Conservation (phyloP, 2,888 invertebrate species). For the Ichneumoninae sp. region DNA sequence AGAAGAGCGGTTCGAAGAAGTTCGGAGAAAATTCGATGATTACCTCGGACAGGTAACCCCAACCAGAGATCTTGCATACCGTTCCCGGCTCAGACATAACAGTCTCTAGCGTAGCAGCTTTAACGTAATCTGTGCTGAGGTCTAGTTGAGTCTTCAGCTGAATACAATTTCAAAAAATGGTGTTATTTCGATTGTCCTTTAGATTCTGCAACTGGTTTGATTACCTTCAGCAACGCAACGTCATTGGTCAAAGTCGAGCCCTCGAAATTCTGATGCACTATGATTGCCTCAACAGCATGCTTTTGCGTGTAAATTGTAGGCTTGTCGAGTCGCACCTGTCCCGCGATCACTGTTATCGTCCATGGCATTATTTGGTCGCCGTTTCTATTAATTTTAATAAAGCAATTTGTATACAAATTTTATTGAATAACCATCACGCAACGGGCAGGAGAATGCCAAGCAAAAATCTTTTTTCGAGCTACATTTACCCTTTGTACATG, state of each 20-base stretch:
- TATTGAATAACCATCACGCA: not conserved
- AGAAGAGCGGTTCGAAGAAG: not conserved
- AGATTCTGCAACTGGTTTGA: slow-evolving; percentile 1
- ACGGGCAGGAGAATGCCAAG: not conserved
- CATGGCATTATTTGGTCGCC: slow-evolving; percentile 62
- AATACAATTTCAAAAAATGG: slow-evolving; percentile 21
- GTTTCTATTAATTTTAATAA: slow-evolving; percentile 12
- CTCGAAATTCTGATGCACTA: slow-evolving; percentile 71
- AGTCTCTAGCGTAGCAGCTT: slow-evolving; percentile 49
- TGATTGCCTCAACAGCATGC: slow-evolving; percentile 66
- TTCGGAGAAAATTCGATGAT: slow-evolving; percentile 48
- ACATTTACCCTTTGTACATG: slow-evolving; percentile 71
- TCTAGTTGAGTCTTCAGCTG: slow-evolving; percentile 72
- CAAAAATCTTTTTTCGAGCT: not conserved
- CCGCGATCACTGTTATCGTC: slow-evolving; percentile 73
- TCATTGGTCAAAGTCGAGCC: slow-evolving; percentile 73
- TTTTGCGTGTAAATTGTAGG: slow-evolving; percentile 63
- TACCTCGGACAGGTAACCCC: slow-evolving; percentile 77
- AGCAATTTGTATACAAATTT: not conserved
- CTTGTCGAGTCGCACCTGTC: slow-evolving; percentile 69
- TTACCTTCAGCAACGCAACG: slow-evolving; percentile 76
- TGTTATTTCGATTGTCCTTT: not conserved
- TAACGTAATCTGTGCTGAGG: slow-evolving; percentile 64
- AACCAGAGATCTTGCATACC: slow-evolving; percentile 76
- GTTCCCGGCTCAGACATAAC: slow-evolving; percentile 48